A percentile compares a stretch with the other conserved stretches of the same genome.
Conservation (phyloP, 2,797 vertebrate genomes). For the Euphonia xanthogaster region DNA sequence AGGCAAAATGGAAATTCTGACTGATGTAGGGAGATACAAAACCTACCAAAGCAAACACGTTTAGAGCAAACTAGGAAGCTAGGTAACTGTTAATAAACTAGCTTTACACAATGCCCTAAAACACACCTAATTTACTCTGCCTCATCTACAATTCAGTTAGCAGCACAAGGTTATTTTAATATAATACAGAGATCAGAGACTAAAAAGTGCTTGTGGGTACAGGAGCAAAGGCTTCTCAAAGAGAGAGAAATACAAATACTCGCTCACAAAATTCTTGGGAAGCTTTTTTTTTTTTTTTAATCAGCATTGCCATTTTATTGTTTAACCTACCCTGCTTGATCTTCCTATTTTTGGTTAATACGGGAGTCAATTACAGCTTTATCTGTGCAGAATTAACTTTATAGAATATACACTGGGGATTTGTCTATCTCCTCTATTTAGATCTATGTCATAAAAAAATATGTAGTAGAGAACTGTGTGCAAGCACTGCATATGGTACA, state of each 20-base stretch:
- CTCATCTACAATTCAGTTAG: neutral
- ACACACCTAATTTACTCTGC: neutral
- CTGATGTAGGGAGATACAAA: neutral
- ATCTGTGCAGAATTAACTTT: constrained; percentile 81
- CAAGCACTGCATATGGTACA: constrained; percentile 63
- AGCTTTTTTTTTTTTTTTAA: constrained; percentile 49
- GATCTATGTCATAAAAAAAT: constrained; percentile 73
- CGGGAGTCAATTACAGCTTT: constrained; percentile 77
- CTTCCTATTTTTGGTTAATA: constrained; percentile 73
- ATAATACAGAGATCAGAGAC: neutral
- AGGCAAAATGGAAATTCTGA: neutral
- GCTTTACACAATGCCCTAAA: neutral
- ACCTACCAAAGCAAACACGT: neutral
- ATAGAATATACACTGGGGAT: constrained; percentile 73
- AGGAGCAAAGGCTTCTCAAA: neutral
- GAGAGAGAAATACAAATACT: constrained; percentile 45
- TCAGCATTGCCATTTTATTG: constrained; percentile 64
- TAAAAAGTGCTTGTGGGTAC: neutral
- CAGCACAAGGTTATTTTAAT: constrained; percentile 40
- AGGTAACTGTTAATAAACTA: neutral
- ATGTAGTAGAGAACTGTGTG: constrained; percentile 40
- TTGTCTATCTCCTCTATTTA: constrained; percentile 74
- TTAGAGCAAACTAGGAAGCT: neutral
- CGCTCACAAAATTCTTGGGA: neutral
- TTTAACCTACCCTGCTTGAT: constrained; percentile 67